Conservation (phyloP, 2,113 vertebrate species). For the Sebastes schlegelii region DNA sequence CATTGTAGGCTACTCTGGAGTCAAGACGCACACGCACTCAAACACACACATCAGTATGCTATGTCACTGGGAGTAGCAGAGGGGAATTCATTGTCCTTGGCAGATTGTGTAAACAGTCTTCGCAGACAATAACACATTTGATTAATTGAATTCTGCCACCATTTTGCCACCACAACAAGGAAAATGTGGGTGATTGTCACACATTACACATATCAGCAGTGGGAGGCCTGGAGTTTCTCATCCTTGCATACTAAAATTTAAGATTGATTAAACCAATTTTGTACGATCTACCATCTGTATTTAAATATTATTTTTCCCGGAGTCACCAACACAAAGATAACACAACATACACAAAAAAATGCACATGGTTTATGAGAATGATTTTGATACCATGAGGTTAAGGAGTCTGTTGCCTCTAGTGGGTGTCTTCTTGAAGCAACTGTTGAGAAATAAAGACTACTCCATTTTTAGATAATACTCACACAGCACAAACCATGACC, state of each 20-base stretch:
- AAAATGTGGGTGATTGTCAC: slow-evolving; percentile 19
- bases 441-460: background rate
- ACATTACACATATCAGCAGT: slow-evolving; percentile 26
- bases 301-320: slow-evolving; percentile 6
- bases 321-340: slow-evolving; percentile 23
- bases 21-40: background rate
- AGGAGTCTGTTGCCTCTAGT: background rate
- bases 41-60: slow-evolving; percentile 18
- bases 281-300: slow-evolving; percentile 23
- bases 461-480: background rate
- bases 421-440: slow-evolving; percentile 1
- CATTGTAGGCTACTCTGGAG: background rate
- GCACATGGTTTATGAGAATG: background rate
- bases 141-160: slow-evolving; percentile 58
- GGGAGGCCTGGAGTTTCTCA: background rate
- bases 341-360: slow-evolving; percentile 7
- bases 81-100: slow-evolving; percentile 50
- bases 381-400: background rate
- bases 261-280: slow-evolving; percentile 40
- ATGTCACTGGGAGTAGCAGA: slow-evolving; percentile 28
- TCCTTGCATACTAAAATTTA: slow-evolving; percentile 18
- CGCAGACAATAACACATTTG: slow-evolving; percentile 57
- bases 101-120: slow-evolving; percentile 58
- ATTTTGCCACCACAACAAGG: slow-evolving; percentile 24
- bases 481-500: background rate